These are phyloP conservation scores for Osmerus eperlanus DNA, from an alignment of 2,113 vertebrate species.

Conservation along the genomic window DNA sequence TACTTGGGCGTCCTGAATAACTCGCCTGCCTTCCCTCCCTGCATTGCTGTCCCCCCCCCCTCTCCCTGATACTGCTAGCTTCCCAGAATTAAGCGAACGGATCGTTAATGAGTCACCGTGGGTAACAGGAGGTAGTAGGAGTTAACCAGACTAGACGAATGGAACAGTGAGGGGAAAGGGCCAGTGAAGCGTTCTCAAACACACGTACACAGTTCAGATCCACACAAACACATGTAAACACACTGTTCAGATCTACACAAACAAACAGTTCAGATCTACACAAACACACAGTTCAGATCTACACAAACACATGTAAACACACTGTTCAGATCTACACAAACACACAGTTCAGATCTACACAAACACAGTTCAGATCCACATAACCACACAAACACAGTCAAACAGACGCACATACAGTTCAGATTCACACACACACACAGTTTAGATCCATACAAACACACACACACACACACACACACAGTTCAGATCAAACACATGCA, in stretches of 20 bases:
- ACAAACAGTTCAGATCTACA: not conserved
- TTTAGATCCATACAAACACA: constrained; percentile 6
- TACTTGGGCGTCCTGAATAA: constrained; percentile 1
- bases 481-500: not conserved
- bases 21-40: constrained; percentile 2
- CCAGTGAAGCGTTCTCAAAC: not conserved
- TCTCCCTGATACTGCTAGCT: constrained; percentile 44
- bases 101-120: constrained; percentile 65
- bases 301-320: not conserved
- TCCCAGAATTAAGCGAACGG: constrained; percentile 69
- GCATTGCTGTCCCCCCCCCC: constrained; percentile 17
- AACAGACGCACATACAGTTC: not conserved
- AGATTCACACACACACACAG: not conserved
- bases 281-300: not conserved
- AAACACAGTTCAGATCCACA: constrained; percentile 18
- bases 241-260: not conserved
- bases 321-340: not conserved
- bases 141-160: constrained; percentile 63
- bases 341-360: not conserved
- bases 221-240: not conserved
- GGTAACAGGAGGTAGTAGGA: constrained; percentile 58
- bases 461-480: constrained; percentile 12
- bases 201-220: not conserved
- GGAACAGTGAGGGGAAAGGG: constrained; percentile 23
- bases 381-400: constrained; percentile 17